These are phyloP conservation scores for Chloroclystis v-ata DNA, from an alignment of 2,888 invertebrate genomes.

Conservation along the genomic window DNA sequence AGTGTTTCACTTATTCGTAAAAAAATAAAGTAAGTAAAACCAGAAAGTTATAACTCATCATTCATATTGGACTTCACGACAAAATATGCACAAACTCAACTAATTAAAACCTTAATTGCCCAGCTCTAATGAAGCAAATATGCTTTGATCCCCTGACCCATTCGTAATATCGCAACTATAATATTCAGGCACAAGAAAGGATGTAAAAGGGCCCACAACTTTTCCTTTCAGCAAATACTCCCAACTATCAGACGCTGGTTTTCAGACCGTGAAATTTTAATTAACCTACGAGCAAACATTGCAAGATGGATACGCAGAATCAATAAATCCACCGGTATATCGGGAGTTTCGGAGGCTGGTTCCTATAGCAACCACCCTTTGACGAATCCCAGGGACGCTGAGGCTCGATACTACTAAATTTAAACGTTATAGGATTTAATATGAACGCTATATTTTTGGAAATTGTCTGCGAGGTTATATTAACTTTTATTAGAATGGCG, in stretches of 20 bases:
- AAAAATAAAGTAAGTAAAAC: no score
- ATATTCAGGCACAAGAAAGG: not conserved
- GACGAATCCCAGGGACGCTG: constrained; percentile 34
- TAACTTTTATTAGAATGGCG: constrained; percentile 1
- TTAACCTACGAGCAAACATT: constrained; percentile 20
- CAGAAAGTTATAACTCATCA: no score
- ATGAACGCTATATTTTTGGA: constrained; percentile 14
- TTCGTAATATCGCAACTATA: not conserved
- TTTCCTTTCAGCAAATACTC: not conserved
- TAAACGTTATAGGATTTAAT: constrained; percentile 39
- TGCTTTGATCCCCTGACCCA: constrained; percentile 1
- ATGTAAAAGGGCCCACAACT: not conserved
- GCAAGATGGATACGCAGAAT: constrained; percentile 53
- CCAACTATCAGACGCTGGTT: not conserved
- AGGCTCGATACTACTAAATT: constrained; percentile 39
- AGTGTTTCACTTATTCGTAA: no score
- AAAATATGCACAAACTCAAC: not conserved
- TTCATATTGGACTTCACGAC: not conserved
- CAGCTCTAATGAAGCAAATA: not conserved
- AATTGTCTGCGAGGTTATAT: constrained; percentile 2
- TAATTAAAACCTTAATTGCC: not conserved
- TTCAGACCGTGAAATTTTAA: constrained; percentile 7
- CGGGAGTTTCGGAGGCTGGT: constrained; percentile 58
- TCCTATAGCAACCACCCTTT: constrained; percentile 67
- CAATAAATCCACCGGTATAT: constrained; percentile 59